phyloP scores from a whole-genome alignment of 2,797 vertebrate species.

The Meda fulgida region DNA sequence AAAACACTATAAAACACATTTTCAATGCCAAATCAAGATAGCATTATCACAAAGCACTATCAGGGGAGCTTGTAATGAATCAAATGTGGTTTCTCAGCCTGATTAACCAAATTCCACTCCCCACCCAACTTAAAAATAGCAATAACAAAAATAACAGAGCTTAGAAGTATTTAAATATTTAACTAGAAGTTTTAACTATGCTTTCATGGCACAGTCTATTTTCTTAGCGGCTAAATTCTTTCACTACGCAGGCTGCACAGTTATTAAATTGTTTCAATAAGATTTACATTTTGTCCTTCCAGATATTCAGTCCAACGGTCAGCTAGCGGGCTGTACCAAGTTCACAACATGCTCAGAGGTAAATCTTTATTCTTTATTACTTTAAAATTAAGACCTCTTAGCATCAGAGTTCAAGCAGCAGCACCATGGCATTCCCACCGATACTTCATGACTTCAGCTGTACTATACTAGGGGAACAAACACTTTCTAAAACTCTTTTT shows the following conservation, averaged over 20 bases:
- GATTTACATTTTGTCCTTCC: constrained; percentile 48
- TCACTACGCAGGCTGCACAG: constrained; percentile 17
- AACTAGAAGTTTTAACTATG: not conserved
- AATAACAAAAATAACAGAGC: not conserved
- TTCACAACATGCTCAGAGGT: constrained; percentile 55
- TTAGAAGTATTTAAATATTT: not conserved
- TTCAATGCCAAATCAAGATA: constrained; percentile 31
- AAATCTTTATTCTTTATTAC: constrained; percentile 68
- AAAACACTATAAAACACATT: not conserved
- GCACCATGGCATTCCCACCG: constrained; percentile 22
- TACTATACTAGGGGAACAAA: not conserved
- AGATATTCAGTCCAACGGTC: constrained; percentile 53
- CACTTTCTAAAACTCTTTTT: not conserved
- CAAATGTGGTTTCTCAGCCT: constrained; percentile 11
- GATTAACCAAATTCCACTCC: constrained; percentile 22
- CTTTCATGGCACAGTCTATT: constrained; percentile 18
- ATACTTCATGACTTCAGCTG: not conserved
- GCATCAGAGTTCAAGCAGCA: constrained; percentile 41
- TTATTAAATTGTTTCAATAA: constrained; percentile 31
- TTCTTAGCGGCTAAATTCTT: constrained; percentile 42
- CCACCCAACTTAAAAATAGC: constrained; percentile 1
- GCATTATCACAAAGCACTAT: constrained; percentile 10
- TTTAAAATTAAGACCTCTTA: constrained; percentile 49
- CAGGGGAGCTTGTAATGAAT: not conserved
- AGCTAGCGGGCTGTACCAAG: constrained; percentile 47